Evolutionary conservation across 2,113 vertebrate species (phyloP).

Genomic region (Tragelaphus imberbis): DNA sequence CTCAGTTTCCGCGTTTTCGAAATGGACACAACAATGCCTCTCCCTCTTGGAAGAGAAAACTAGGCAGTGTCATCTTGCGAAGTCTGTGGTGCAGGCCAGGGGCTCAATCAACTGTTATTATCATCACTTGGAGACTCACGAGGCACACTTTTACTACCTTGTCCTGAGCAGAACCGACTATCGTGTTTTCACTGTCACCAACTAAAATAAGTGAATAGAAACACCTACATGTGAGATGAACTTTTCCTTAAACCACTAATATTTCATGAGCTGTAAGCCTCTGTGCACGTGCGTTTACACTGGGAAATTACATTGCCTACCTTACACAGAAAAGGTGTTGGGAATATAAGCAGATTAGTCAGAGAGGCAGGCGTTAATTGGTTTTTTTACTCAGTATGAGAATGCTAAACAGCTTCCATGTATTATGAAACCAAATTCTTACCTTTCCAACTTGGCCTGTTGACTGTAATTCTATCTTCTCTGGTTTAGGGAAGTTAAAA

Average conservation of each 20-base stretch:
- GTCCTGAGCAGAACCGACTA: neutral
- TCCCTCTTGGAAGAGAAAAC: neutral
- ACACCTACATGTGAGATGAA: neutral
- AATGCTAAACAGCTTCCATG: slow-evolving; percentile 16
- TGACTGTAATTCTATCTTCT: neutral
- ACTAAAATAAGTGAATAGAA: neutral
- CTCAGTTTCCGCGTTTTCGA: neutral
- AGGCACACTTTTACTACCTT: neutral
- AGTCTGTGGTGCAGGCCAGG: neutral
- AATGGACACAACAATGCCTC: neutral
- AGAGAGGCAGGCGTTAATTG: slow-evolving; percentile 33
- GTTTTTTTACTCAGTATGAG: slow-evolving; percentile 32
- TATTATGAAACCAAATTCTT: slow-evolving; percentile 20
- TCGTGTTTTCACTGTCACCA: neutral
- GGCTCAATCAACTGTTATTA: neutral
- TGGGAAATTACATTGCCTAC: neutral
- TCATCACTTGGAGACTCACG: slow-evolving; percentile 21
- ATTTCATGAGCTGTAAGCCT: neutral
- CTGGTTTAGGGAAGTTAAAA: neutral
- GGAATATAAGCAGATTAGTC: slow-evolving; percentile 46
- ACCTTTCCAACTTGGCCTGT: neutral
- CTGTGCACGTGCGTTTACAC: neutral
- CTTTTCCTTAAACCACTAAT: neutral
- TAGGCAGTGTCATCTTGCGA: neutral
- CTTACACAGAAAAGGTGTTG: slow-evolving; percentile 57